Percentiles rank a stretch among this genome's conserved stretches.
Evolutionary conservation across 1,140 invertebrate species (phyloP).

Genomic region (Metopolophium dirhodum): DNA sequence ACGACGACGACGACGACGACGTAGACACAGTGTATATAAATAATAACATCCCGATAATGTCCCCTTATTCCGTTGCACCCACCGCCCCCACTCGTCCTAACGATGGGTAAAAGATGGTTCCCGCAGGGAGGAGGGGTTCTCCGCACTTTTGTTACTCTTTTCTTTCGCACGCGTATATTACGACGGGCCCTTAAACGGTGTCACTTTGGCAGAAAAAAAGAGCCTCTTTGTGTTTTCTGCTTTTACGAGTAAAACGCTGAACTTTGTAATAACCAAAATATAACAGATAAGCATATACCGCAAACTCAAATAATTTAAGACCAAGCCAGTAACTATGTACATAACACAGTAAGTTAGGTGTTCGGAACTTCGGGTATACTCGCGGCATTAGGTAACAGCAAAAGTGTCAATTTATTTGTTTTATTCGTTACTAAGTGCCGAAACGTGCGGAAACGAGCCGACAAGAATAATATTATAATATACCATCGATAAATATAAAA

Average conservation of each 20-base stretch:
- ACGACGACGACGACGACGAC: slow-evolving; percentile 24
- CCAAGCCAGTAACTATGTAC: neutral
- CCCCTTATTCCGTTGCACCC: neutral
- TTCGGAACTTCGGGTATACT: neutral
- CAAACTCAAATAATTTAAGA: slow-evolving; percentile 32
- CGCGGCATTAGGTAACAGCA: neutral
- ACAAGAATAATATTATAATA: no score
- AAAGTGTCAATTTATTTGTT: neutral
- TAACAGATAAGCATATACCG: slow-evolving; percentile 48
- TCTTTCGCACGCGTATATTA: slow-evolving; percentile 54
- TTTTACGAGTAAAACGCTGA: slow-evolving; percentile 57
- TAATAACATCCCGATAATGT: slow-evolving; percentile 57
- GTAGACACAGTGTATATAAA: slow-evolving; percentile 54
- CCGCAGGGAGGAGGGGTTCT: neutral
- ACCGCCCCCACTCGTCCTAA: neutral
- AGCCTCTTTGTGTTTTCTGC: slow-evolving; percentile 34
- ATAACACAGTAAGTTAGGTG: neutral
- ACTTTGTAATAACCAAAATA: slow-evolving; percentile 54
- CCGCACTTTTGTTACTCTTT: slow-evolving; percentile 53
- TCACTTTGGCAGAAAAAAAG: slow-evolving; percentile 51
- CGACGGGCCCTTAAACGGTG: slow-evolving; percentile 54
- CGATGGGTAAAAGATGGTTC: neutral
- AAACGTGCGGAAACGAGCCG: no score
- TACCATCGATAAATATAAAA: no score
- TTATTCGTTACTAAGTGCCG: neutral